These are phyloP conservation scores for Sylvia borin DNA, from an alignment of 2,797 vertebrate species.

Conservation along the genomic window DNA sequence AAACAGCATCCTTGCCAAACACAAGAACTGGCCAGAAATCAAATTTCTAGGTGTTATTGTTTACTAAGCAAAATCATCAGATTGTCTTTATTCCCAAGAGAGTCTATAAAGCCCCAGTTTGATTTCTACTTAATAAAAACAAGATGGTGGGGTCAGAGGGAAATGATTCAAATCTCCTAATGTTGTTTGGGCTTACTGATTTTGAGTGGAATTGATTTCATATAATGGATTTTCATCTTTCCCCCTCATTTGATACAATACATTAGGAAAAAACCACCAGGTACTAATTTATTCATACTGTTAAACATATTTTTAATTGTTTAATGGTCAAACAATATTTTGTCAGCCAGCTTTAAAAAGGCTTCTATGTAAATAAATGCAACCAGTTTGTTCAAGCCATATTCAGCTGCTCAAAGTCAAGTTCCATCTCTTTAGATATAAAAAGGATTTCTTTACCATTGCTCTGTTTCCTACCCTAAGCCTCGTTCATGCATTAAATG, in stretches of 20 bases:
- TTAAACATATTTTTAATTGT: neutral
- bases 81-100: neutral
- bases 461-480: neutral
- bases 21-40: neutral
- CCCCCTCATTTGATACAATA: neutral
- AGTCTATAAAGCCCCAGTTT: neutral
- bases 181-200: neutral
- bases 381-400: neutral
- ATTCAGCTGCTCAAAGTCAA: neutral
- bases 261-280: neutral
- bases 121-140: constrained; percentile 46
- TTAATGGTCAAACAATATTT: neutral
- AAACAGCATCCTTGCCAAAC: constrained; percentile 18
- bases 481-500: neutral
- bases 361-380: neutral
- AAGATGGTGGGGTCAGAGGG: neutral
- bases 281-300: neutral
- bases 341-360: neutral
- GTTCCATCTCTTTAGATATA: neutral
- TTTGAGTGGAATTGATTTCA: neutral
- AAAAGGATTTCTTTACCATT: neutral
- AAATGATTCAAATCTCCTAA: constrained; percentile 4
- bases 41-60: neutral
- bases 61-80: neutral
- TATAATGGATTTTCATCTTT: neutral